Evolutionary conservation across 2,888 invertebrate species (phyloP), one percentile per base, ranked within the genome.

Genomic region (Mellilla xanthometata): DNA sequence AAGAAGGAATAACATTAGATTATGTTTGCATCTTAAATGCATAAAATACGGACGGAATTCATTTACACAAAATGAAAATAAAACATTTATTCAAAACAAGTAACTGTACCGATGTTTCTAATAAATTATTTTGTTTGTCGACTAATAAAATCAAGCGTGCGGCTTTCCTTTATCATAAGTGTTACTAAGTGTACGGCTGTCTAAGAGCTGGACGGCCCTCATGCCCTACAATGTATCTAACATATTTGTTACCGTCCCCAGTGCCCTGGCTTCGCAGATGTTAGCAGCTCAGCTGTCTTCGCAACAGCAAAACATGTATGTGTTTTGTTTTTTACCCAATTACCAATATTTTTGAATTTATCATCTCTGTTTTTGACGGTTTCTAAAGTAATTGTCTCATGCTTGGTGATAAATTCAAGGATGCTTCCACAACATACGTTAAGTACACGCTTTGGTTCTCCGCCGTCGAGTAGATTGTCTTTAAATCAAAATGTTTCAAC

Each of bases 201-300:
- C 12, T 40, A 29, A 15, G 30, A 32, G 36, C 34, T 31, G 46
- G 34, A 42, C 44, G 45, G 26, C 53, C 41, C 34, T 42, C 44
- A 47, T 47, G 22, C 24, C 35, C 30, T 38, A 48, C 57, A 45
- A 58, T 48, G 69, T 66, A 65, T 82, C 84, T 88, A 88, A 88
- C 82, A 77, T 74, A 71, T 74, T 68, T 87, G 78, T 88, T 91
- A 91, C 86, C 92, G 92, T 94, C 92, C 94, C 94, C 95, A 96
- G 96, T 95, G 96, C 96, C 94, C 96, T 96, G 93, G 96, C 96
- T 94, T 95, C 96, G 93, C 96, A 96, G 95, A 96, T 96, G 96
- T 95, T 95, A 93, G 96, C 95, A 92, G 93, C 94, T 91, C 96
- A 96, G 93, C 94, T 95, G 90, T 95, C 95, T 89, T 94, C 95